Evolutionary conservation across 92 coral and sea anemone species (phyloP), one percentile per base, ranked within the genome.

Genomic region (Siderastrea siderea): DNA sequence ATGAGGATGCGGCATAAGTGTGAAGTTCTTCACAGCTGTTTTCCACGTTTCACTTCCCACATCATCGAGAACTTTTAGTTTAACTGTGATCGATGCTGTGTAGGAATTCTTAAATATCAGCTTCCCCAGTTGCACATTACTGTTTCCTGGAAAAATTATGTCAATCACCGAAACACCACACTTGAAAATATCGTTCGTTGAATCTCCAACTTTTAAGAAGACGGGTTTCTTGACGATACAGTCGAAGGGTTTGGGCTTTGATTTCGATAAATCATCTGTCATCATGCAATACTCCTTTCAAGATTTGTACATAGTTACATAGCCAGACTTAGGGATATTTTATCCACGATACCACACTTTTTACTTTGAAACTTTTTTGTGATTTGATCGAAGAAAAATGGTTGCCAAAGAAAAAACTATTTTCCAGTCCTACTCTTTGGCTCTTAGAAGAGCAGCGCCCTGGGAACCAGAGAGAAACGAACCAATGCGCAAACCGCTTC

Each of bases 1-100:
- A 80, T 97, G 99, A 52, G 99, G 93, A 58, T 86, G 86, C 4
- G 97, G 91, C 99, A 97, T 97, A 43, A 97, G 89, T 75, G 83
- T 78, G 47, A 81, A 84, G 66, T 92, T 88, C 71, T 89, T 94
- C 46, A 95, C 49, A 47, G 93, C 93, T 26, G 84, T 81, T 79
- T 83, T 90, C 99, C 99, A 97, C 7, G 66, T 82, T 75, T 97
- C 97, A 57, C 71, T 83, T 19, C 84, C 81, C 64, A 65, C 77
- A n/a, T 52, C 75, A 57, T 94, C 94, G 8, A 90, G 66, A 54
- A 94, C 69, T 87, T 95, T 97, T 55, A 88, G 91, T 86, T 91
- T 97, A 54, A 97, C 69, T 44, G 93, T 96, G 0, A 97, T 68
- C 65, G 95, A 95, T 19, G 98, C 97, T 58, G 95, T 85, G 90